Evolutionary conservation across 2,797 vertebrate species (phyloP), one percentile per base, ranked within the genome.

Genomic region (Gymnoscopelus braueri): DNA sequence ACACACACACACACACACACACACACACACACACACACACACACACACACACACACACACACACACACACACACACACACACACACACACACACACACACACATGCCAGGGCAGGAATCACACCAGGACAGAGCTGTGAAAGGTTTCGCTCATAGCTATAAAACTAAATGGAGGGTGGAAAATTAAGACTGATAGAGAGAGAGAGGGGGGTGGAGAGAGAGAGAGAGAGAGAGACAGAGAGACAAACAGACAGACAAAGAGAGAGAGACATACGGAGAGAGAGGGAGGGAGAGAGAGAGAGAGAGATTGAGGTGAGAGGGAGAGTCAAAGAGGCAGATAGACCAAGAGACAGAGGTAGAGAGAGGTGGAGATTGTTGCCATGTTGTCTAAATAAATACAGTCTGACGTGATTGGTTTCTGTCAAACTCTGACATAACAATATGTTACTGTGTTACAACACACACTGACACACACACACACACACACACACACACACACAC

Each of bases 121-220:
- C 80, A 63, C n/a, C 65, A 69, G 81, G 67, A 64, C 9, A 74
- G 79, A 85, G 80, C 69, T 61, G 1, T 69, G 58, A 48, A 68
- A 81, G 15, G 61, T 74, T 87, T 60, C 67, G 76, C 77, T 58
- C 82, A 74, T 67, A 78, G 74, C 72, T 66, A 61, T 89, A 90
- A 91, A 92, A 89, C 77, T 78, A 87, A 89, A 87, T 82, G 77
- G 79, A 81, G 79, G 68, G 78, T 80, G 77, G 79, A 80, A 78
- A 67, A 77, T 80, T 44, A 78, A 84, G 81, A 88, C 83, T 68
- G 87, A 87, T 81, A 84, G 79, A 47, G 50, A 48, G 71, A 70
- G 70, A 44, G 8, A 9, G 8, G 8, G 7, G 7, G 35, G 7
- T 5, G 6, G 19, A 19, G 26, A 10, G 48, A 29, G 47, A 24